These are phyloP conservation scores for Crossocerus cetratus DNA, from an alignment of 2,888 invertebrate genomes.

Conservation along the genomic window DNA sequence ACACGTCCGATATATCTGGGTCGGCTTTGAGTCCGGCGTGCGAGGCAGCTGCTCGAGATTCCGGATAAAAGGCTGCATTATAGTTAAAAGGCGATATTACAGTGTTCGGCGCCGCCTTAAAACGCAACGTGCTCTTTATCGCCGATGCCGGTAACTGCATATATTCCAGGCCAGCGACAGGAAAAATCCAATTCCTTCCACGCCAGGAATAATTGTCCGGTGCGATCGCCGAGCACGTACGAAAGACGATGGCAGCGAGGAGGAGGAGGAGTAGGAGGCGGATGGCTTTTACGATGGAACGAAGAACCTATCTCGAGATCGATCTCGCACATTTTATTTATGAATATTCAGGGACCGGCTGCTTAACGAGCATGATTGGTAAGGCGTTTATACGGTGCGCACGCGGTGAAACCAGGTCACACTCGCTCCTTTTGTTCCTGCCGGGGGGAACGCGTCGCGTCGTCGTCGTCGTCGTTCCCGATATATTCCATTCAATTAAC, in stretches of 20 bases:
- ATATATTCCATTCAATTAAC: slow-evolving; percentile 1
- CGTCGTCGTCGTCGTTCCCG: neutral
- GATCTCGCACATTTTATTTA: slow-evolving; percentile 30
- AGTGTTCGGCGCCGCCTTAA: neutral
- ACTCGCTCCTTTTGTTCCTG: slow-evolving; percentile 11
- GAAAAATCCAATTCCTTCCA: neutral
- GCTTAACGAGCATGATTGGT: slow-evolving; percentile 26
- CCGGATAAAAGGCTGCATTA: slow-evolving; percentile 1
- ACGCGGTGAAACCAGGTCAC: slow-evolving; percentile 12
- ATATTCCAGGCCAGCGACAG: neutral
- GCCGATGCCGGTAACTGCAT: neutral
- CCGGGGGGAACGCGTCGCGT: neutral
- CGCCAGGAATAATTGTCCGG: neutral
- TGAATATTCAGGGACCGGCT: slow-evolving; percentile 37
- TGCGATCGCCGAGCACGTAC: neutral
- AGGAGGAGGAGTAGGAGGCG: no score
- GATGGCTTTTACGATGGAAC: neutral
- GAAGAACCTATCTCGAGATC: slow-evolving; percentile 16
- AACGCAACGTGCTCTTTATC: slow-evolving; percentile 2
- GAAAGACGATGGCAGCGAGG: neutral
- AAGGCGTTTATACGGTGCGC: neutral
- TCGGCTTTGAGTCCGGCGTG: neutral
- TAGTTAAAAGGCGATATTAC: no score
- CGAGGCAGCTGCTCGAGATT: neutral
- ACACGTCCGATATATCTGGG: neutral